These are phyloP conservation scores for Neria commutata DNA, from an alignment of 2,888 invertebrate species.

Conservation along the genomic window DNA sequence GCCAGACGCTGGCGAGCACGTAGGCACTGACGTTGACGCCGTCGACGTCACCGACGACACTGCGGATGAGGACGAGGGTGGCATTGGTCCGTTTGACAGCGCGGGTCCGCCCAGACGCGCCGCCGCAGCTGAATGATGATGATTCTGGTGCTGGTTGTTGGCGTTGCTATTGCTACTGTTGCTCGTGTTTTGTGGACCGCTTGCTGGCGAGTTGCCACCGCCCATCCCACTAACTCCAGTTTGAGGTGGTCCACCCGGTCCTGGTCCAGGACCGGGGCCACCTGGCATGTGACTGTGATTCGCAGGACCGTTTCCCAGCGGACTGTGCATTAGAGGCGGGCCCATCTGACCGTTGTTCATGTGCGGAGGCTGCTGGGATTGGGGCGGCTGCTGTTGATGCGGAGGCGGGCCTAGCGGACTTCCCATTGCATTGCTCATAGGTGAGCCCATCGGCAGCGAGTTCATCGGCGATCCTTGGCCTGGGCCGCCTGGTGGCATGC, in stretches of 20 bases:
- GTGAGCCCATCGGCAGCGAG: constrained; percentile 73
- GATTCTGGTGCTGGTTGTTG: constrained; percentile 50
- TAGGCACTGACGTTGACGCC: constrained; percentile 55
- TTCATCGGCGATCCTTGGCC: constrained; percentile 70
- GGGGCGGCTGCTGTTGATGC: constrained; percentile 36
- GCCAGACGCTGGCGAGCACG: constrained; percentile 52
- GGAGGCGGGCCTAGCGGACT: constrained; percentile 41
- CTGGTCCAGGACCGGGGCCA: constrained; percentile 53
- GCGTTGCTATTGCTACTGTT: constrained; percentile 16
- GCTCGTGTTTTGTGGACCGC: constrained; percentile 37
- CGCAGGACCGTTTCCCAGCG: constrained; percentile 70
- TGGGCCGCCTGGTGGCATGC: constrained; percentile 67
- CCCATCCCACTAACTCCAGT: constrained; percentile 2
- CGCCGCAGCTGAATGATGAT: constrained; percentile 51
- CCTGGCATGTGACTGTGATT: constrained; percentile 63
- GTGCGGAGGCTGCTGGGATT: constrained; percentile 55
- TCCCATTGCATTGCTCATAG: constrained; percentile 75
- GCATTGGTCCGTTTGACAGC: constrained; percentile 65
- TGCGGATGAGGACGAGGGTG: constrained; percentile 47
- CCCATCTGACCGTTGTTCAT: constrained; percentile 78
- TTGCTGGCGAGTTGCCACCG: constrained; percentile 52
- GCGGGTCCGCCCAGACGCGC: constrained; percentile 47
- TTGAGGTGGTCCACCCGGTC: constrained; percentile 39
- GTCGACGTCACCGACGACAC: constrained; percentile 40
- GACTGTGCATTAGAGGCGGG: constrained; percentile 78